These are phyloP conservation scores for Drosophila paranaensis DNA, from an alignment of 2,888 invertebrate genomes.

Conservation along the genomic window DNA sequence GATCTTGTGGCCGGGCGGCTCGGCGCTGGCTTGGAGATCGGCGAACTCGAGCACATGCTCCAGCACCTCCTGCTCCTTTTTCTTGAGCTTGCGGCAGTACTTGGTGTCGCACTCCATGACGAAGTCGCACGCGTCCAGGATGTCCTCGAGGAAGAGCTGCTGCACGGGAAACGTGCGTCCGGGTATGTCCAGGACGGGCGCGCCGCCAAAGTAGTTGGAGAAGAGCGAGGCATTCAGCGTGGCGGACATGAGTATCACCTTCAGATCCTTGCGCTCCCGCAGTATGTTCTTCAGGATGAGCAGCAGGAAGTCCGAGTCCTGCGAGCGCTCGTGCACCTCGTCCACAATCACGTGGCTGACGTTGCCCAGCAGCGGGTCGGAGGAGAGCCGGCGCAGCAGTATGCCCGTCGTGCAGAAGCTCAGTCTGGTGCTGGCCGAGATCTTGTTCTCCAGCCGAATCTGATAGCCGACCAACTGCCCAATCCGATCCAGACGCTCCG, in stretches of 20 bases:
- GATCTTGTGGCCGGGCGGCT: slow-evolving; percentile 87
- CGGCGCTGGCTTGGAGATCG: slow-evolving; percentile 86
- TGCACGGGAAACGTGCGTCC: slow-evolving; percentile 94
- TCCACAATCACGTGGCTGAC: slow-evolving; percentile 95
- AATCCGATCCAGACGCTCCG: slow-evolving; percentile 91
- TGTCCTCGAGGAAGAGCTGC: slow-evolving; percentile 92
- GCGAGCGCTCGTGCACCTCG: slow-evolving; percentile 96
- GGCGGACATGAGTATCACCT: slow-evolving; percentile 96
- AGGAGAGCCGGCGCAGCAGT: slow-evolving; percentile 91
- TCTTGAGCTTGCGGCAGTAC: slow-evolving; percentile 87
- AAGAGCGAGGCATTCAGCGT: slow-evolving; percentile 94
- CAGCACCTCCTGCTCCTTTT: slow-evolving; percentile 87
- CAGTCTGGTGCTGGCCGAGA: slow-evolving; percentile 91
- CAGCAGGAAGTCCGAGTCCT: slow-evolving; percentile 95
- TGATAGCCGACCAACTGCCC: slow-evolving; percentile 87
- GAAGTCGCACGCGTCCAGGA: slow-evolving; percentile 88
- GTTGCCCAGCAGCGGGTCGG: slow-evolving; percentile 90
- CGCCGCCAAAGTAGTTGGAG: slow-evolving; percentile 91
- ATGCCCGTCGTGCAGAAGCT: slow-evolving; percentile 98
- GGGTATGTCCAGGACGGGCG: slow-evolving; percentile 92
- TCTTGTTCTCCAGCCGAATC: slow-evolving; percentile 92
- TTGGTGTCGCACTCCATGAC: slow-evolving; percentile 87
- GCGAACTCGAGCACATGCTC: slow-evolving; percentile 88
- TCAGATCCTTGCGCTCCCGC: slow-evolving; percentile 89
- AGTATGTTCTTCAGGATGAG: slow-evolving; percentile 92